phyloP scores from a whole-genome alignment of 2,113 vertebrate genomes.

The Meles meles region DNA sequence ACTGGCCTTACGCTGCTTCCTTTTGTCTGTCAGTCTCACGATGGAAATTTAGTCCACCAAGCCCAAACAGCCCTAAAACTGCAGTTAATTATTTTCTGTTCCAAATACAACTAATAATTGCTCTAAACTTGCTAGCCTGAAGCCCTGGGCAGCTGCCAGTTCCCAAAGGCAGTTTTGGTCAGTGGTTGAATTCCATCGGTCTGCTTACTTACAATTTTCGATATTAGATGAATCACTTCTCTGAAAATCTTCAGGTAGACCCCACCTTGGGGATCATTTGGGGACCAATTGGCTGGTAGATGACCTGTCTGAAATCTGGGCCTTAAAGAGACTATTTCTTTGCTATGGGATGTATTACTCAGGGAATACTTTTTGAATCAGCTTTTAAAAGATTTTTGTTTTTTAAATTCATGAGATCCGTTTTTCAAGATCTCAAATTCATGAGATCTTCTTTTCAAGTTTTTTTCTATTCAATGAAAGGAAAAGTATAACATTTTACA shows the following conservation, averaged over 20 bases:
- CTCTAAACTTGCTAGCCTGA: neutral
- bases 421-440: conserved; percentile 16
- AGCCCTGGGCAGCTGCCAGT: neutral
- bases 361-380: neutral
- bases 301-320: neutral
- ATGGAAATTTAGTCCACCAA: neutral
- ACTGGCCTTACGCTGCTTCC: neutral
- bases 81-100: conserved; percentile 4
- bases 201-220: neutral
- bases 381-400: neutral
- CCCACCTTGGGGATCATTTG: neutral
- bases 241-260: neutral
- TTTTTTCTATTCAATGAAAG: neutral
- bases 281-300: neutral
- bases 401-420: neutral
- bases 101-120: neutral
- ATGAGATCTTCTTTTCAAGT: neutral
- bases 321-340: neutral
- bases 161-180: neutral
- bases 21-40: neutral
- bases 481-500: neutral
- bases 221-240: neutral
- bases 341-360: neutral
- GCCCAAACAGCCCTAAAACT: neutral
- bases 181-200: neutral